These are phyloP conservation scores for Helicoverpa armigera DNA, from an alignment of 1,140 invertebrate species.

Conservation along the genomic window DNA sequence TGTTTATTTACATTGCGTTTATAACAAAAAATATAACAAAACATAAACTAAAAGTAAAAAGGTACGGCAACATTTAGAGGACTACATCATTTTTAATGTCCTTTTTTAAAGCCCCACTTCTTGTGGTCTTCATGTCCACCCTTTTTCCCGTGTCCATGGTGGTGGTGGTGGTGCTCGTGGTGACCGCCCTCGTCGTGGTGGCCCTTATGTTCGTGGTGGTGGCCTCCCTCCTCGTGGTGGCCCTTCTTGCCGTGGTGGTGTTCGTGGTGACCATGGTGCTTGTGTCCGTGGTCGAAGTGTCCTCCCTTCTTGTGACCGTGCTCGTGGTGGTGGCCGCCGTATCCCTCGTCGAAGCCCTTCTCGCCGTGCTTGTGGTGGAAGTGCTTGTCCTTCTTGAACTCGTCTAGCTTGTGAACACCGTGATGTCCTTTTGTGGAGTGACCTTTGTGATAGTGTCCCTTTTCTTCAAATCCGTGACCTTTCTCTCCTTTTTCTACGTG, in stretches of 20 bases:
- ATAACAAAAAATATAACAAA: conserved; percentile 19
- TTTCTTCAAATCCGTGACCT: conserved; percentile 87
- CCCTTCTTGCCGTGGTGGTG: conserved; percentile 91
- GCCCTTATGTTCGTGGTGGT: conserved; percentile 80
- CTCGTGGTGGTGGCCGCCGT: conserved; percentile 89
- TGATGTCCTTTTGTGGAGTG: conserved; percentile 92
- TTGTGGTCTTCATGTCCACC: conserved; percentile 86
- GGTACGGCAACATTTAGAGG: conserved; percentile 1
- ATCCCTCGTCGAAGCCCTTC: conserved; percentile 88
- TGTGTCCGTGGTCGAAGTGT: conserved; percentile 89
- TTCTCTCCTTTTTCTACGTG: conserved; percentile 90
- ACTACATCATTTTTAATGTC: conserved; percentile 75
- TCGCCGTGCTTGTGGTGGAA: conserved; percentile 93
- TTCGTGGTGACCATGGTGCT: conserved; percentile 89
- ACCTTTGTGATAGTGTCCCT: conserved; percentile 90
- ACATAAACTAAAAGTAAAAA: conserved; percentile 1
- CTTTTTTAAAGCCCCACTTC: conserved; percentile 86
- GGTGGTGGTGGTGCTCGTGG: conserved; percentile 88
- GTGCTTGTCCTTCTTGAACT: conserved; percentile 87
- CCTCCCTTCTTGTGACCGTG: conserved; percentile 90
- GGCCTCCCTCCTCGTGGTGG: conserved; percentile 89
- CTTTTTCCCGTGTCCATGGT: conserved; percentile 88
- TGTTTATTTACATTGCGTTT: conserved; percentile 45
- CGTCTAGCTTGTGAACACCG: conserved; percentile 91
- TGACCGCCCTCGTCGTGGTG: conserved; percentile 87